A percentile compares a stretch with the other conserved stretches of the same genome.
phyloP scores from a whole-genome alignment of 1,140 invertebrate genomes.

The Dendroctonus valens region DNA sequence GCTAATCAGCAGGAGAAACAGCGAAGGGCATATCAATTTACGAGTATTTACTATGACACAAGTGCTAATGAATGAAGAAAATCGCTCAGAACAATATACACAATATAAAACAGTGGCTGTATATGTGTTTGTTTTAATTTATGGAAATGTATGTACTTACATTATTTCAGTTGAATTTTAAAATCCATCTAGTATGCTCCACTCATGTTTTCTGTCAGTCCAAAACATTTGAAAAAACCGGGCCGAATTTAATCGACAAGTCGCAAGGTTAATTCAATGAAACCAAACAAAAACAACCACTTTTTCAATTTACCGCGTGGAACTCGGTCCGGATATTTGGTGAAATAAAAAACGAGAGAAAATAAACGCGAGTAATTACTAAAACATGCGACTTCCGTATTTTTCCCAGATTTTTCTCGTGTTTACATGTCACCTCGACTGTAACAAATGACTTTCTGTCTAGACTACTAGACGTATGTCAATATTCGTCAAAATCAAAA shows the following conservation, averaged over 20 bases:
- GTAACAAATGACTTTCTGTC: conserved; percentile 53
- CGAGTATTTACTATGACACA: conserved; percentile 36
- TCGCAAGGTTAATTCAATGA: conserved; percentile 41
- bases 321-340: background rate
- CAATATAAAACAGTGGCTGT: background rate
- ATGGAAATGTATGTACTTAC: conserved; percentile 28
- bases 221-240: conserved; percentile 33
- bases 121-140: background rate
- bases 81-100: background rate
- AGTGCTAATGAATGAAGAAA: conserved; percentile 32
- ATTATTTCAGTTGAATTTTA: conserved; percentile 32
- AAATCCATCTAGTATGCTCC: conserved; percentile 28
- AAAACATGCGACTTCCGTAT: conserved; percentile 42
- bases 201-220: background rate
- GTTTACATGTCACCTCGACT: conserved; percentile 52
- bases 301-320: conserved; percentile 16
- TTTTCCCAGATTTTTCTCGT: conserved; percentile 43
- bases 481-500: conserved; percentile 54
- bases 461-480: conserved; percentile 52
- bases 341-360: conserved; percentile 19
- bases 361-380: conserved; percentile 33
- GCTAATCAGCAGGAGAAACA: conserved; percentile 40
- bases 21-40: conserved; percentile 45
- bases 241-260: conserved; percentile 23
- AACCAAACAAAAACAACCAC: conserved; percentile 39